phyloP scores from a whole-genome alignment of 2,113 vertebrate genomes.

The Neogale vison region DNA sequence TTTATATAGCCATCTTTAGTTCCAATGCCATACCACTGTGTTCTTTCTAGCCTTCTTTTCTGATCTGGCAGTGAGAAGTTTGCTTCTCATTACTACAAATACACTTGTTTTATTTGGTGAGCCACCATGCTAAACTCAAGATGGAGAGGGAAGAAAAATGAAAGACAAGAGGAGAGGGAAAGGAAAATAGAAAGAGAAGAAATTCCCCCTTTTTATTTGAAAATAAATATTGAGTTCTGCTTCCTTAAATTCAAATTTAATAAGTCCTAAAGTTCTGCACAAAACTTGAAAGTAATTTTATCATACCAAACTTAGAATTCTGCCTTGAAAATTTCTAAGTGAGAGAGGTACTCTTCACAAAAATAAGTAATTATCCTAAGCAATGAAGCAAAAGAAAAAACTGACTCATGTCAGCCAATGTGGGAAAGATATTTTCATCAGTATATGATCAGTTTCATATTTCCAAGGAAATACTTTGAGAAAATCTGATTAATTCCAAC shows the following conservation, averaged over 20 bases:
- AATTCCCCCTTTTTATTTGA: neutral
- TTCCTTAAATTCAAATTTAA: neutral
- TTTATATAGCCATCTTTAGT: neutral
- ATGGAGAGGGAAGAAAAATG: neutral
- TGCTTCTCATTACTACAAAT: neutral
- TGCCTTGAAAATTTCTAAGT: neutral
- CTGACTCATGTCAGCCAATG: conserved; percentile 4
- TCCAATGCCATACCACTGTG: neutral
- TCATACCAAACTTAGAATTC: neutral
- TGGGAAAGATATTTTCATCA: neutral
- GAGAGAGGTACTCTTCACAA: conserved; percentile 31
- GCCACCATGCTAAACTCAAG: neutral
- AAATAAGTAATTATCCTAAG: neutral
- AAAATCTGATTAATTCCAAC: conserved; percentile 41
- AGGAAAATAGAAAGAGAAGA: neutral
- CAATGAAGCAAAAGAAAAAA: neutral
- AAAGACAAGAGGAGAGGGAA: neutral
- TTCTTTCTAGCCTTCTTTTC: neutral
- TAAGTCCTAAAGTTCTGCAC: neutral
- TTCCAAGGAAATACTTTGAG: conserved; percentile 22
- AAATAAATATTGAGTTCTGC: neutral
- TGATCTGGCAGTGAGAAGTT: neutral
- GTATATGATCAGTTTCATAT: neutral
- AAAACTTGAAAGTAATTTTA: neutral
- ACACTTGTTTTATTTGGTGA: neutral